Percentiles rank a stretch among this genome's conserved stretches.
Evolutionary conservation across 2,113 vertebrate species (phyloP).

Genomic region (Rhinopithecus roxellana): DNA sequence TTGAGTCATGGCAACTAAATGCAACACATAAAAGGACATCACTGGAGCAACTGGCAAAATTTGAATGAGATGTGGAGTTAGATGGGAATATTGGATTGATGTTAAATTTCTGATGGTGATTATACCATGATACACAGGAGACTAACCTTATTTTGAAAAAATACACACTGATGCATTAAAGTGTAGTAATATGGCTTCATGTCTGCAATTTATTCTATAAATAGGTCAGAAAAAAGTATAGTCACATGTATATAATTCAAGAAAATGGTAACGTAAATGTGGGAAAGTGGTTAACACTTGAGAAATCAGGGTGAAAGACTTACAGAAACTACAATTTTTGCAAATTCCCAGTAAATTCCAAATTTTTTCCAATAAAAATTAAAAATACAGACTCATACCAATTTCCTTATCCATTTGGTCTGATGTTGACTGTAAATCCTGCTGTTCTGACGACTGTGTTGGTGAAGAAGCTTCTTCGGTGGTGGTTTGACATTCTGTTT

Average conservation of each 20-base stretch:
- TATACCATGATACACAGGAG: background rate
- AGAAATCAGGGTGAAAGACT: background rate
- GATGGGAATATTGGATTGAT: background rate
- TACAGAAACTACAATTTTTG: background rate
- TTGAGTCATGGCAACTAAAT: background rate
- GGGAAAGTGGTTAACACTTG: background rate
- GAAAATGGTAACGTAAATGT: background rate
- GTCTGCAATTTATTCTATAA: conserved; percentile 25
- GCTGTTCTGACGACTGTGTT: conserved; percentile 77
- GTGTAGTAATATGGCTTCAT: background rate
- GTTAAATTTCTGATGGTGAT: background rate
- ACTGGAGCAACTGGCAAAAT: background rate
- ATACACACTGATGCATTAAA: background rate
- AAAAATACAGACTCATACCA: conserved; percentile 82
- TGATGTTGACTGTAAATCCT: conserved; percentile 81
- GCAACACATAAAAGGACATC: background rate
- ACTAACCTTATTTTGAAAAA: conserved; percentile 4
- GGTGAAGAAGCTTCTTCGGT: conserved; percentile 80
- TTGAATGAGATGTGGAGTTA: background rate
- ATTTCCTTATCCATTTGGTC: conserved; percentile 86
- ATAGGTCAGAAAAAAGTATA: conserved; percentile 12
- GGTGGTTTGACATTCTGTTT: conserved; percentile 79
- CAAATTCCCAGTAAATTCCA: background rate
- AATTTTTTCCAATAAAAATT: conserved; percentile 18
- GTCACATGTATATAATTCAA: background rate